A percentile compares a stretch with the other conserved stretches of the same genome.
phyloP scores from a whole-genome alignment of 2,888 invertebrate genomes.

The Eupithecia tripunctaria region DNA sequence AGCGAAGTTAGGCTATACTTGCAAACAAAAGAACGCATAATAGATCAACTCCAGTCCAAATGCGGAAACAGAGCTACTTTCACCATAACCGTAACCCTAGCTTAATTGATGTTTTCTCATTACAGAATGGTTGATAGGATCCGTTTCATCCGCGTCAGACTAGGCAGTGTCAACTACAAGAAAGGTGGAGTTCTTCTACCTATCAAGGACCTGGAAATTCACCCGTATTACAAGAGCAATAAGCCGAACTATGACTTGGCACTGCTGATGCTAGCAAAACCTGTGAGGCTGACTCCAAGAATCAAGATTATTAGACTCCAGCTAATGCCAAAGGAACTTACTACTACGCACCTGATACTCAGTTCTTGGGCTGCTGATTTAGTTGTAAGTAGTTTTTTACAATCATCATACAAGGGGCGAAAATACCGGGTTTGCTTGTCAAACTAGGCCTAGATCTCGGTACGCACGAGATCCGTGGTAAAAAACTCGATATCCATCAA shows the following conservation, averaged over 20 bases:
- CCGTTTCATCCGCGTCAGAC: constrained; percentile 61
- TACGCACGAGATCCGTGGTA: too few species aligned
- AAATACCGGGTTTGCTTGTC: too few species aligned
- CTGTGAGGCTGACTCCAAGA: constrained; percentile 53
- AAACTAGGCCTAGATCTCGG: too few species aligned
- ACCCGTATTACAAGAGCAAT: constrained; percentile 67
- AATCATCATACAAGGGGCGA: too few species aligned
- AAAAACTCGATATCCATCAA: too few species aligned
- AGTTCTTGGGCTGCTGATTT: constrained; percentile 61
- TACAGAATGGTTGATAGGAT: constrained; percentile 62
- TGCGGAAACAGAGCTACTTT: too few species aligned
- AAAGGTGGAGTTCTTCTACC: constrained; percentile 64
- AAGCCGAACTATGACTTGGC: constrained; percentile 69
- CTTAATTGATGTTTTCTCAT: constrained; percentile 23
- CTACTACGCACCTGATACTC: constrained; percentile 67
- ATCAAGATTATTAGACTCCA: constrained; percentile 62
- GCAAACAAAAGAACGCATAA: too few species aligned
- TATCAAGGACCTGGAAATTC: constrained; percentile 65
- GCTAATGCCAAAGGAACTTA: constrained; percentile 44
- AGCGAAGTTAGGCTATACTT: too few species aligned
- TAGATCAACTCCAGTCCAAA: too few species aligned
- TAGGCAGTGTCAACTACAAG: constrained; percentile 72
- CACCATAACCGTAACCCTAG: too few species aligned
- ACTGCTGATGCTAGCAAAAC: constrained; percentile 57
- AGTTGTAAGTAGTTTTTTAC: constrained; percentile 52